Evolutionary conservation across 2,888 invertebrate species (phyloP), one percentile per base, ranked within the genome.

Genomic region (Drosophila picticornis): DNA sequence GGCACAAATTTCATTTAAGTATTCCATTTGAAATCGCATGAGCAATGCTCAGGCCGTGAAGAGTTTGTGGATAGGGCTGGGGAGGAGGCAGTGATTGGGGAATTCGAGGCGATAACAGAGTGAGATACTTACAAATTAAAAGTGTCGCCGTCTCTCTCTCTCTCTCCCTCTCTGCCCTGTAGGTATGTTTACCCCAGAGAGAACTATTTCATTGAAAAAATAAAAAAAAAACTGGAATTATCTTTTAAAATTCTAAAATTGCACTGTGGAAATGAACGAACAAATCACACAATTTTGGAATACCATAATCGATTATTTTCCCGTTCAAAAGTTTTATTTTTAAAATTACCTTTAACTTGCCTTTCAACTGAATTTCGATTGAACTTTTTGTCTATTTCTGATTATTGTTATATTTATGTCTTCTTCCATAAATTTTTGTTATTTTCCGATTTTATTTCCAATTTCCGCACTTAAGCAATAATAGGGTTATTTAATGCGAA

Each of bases 21-120:
- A 88, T 86, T 86, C 78, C 81, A 84, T 88, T 83, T 72, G 61
- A 74, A 88, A 86, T 81, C 86, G 81, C 84, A 83, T 65, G 74
- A 70, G 68, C 61, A 63, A 76, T 52, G 43, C 32, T 51, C 25
- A 0, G 19, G 25, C 13, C 31, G n/a, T 1, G 16, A 19, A 5
- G 16, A 19, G 22, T 48, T 48, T 59, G 38, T 7, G 19, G 19
- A 50, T 38, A 31, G 46, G 60, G 13, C n/a, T 6, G 22, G 38
- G 46, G 2, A 22, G 22, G 2, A 9, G 5, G 9, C 46, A 25
- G 1, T 32, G 38, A 22, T 31, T 63, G 57, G 63, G 51, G 58
- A 64, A 64, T 75, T 64, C 16, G 31, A 46, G 11, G 55, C 75
- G 76, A 69, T 69, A 75, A 75, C 64, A 46, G 69, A 46, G 31